Base-by-base conservation (phyloP, 1,140 invertebrate genomes). In the Mamestra configurata region DNA sequence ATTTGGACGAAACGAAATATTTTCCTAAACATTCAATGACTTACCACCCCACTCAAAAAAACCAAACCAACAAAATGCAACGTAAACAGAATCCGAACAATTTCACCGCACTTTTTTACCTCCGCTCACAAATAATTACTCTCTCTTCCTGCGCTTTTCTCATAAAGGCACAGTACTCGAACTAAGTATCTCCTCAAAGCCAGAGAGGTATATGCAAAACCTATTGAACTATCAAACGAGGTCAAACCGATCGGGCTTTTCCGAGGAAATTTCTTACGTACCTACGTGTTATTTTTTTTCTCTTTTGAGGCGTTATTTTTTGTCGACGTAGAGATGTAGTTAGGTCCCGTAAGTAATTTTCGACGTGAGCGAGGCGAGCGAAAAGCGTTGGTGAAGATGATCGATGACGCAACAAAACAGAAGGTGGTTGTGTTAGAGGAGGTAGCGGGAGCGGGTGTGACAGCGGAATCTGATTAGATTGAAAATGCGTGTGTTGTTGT, bases 331-430 rank as follows among this genome's bases (percentile, higher is more conserved):
- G 75, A 77, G 53, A 79, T 79, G 79, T 85, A 84, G 85, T 83
- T 83, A 77, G 72, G 84, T 86, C 82, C 83, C 83, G 86, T 88
- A 88, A 88, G 88, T 91, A 92, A 89, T 92, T 91, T 92, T 89
- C 84, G 83, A 89, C 89, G 86, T 83, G 83, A 61, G 76, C 80
- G 79, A 20, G 43, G 76, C 80, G 81, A 87, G 73, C 85, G 85
- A 86, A 87, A 84, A 88, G 85, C 88, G 82, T 61, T 84, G 76
- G 43, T 90, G 88, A 89, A 91, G 88, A 91, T 92, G 91, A 92
- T 92, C 88, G 88, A 92, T 92, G 90, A 90, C 89, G 87, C 83
- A 89, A 89, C 88, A 88, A 85, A 90, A 91, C 84, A 81, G 71
- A 35, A 61, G 51, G 22, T 77, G 83, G 73, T 11, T 43, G 86